Percentiles rank a stretch among this genome's conserved stretches.
Evolutionary conservation across 2,113 vertebrate species (phyloP).

Genomic region (Numida meleagris): DNA sequence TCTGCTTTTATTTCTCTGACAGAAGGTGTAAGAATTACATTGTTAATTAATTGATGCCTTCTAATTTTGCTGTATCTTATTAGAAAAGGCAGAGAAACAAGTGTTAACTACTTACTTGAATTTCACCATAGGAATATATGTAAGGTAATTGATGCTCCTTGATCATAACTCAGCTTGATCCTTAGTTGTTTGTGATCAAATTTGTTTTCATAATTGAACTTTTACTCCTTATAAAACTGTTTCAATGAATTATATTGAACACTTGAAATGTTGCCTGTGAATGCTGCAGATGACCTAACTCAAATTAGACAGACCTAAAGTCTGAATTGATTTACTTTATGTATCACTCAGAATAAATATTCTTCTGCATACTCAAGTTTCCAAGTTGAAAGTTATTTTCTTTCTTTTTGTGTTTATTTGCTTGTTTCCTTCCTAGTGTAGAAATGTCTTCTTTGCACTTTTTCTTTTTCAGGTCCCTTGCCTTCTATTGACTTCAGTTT

Average conservation of each 20-base stretch:
- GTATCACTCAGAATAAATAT: not conserved
- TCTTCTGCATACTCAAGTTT: not conserved
- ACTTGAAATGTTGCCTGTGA: not conserved
- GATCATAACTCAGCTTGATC: slow-evolving; percentile 8
- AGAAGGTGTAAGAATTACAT: not conserved
- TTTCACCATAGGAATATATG: not conserved
- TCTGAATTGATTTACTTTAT: not conserved
- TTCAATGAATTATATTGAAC: not conserved
- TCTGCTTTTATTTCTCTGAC: not conserved
- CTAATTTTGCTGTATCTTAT: not conserved
- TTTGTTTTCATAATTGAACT: slow-evolving; percentile 32
- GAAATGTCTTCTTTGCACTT: not conserved
- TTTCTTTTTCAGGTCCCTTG: not conserved
- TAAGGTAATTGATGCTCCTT: not conserved
- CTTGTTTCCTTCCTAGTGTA: not conserved
- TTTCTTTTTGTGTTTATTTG: fast-evolving
- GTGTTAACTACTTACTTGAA: not conserved
- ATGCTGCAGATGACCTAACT: not conserved
- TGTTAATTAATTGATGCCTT: not conserved
- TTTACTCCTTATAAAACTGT: slow-evolving; percentile 6
- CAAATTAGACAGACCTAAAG: not conserved
- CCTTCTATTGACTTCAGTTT: not conserved
- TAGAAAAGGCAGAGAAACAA: not conserved
- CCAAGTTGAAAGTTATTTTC: not conserved
- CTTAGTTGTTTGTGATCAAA: not conserved